A percentile compares a stretch with the other conserved stretches of the same genome.
Conservation (phyloP, 2,113 vertebrate species). For the Gila orcuttii region DNA sequence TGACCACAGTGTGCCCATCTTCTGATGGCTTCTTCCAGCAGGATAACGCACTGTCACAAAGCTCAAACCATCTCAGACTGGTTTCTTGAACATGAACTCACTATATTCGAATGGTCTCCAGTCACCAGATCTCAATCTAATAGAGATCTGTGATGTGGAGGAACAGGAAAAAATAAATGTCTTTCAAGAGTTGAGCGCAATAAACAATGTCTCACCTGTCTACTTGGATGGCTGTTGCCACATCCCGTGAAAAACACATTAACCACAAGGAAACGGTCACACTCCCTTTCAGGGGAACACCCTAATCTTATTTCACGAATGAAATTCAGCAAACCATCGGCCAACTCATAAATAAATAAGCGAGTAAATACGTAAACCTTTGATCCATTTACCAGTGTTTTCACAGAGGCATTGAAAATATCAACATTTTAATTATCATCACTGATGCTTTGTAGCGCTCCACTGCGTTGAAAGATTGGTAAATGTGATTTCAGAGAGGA, state of each 20-base stretch:
- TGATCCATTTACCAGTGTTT: constrained; percentile 64
- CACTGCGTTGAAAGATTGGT: constrained; percentile 49
- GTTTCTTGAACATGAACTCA: no score
- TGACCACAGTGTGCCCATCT: no score
- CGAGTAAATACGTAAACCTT: constrained; percentile 59
- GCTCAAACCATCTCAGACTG: no score
- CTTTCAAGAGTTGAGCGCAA: constrained; percentile 54
- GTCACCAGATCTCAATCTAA: no score
- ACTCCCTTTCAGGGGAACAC: constrained; percentile 45
- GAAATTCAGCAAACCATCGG: constrained; percentile 61
- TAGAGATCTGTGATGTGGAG: no score
- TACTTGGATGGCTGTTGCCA: constrained; percentile 32
- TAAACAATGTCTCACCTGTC: constrained; percentile 52
- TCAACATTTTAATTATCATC: constrained; percentile 42
- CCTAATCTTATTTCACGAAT: constrained; percentile 63
- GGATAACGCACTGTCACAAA: no score
- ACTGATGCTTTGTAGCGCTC: constrained; percentile 38
- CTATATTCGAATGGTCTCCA: no score
- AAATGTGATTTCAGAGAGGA: constrained; percentile 39
- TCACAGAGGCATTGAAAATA: constrained; percentile 57
- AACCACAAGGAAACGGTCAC: constrained; percentile 20
- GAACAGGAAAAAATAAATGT: constrained; percentile 43
- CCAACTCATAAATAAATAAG: constrained; percentile 62
- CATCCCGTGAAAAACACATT: constrained; percentile 40
- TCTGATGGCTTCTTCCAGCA: no score